phyloP scores from a whole-genome alignment of 1,140 invertebrate species.

The Zaprionus ornatus region DNA sequence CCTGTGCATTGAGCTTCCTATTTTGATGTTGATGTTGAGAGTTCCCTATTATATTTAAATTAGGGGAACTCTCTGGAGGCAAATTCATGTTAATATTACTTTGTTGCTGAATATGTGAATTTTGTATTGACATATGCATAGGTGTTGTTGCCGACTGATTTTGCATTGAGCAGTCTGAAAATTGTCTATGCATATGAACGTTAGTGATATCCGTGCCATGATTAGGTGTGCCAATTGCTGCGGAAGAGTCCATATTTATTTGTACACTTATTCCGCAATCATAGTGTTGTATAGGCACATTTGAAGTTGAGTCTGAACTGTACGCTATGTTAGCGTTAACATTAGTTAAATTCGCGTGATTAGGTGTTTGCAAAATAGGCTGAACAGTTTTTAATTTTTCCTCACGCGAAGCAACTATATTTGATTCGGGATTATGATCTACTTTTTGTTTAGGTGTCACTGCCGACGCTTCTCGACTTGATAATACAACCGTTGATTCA shows the following conservation, averaged over 20 bases:
- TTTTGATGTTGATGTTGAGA: conserved; percentile 67
- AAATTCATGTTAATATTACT: conserved; percentile 73
- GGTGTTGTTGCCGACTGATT: conserved; percentile 86
- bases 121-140: conserved; percentile 85
- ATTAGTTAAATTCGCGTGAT: conserved; percentile 57
- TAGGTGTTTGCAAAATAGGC: conserved; percentile 50
- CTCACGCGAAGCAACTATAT: conserved; percentile 44
- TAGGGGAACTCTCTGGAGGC: conserved; percentile 58
- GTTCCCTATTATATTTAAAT: conserved; percentile 70
- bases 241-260: conserved; percentile 92
- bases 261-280: conserved; percentile 93
- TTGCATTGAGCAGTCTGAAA: conserved; percentile 87
- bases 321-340: conserved; percentile 65
- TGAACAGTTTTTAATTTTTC: conserved; percentile 60
- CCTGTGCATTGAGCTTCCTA: conserved; percentile 74
- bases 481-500: conserved; percentile 45
- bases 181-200: conserved; percentile 85
- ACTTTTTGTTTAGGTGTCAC: conserved; percentile 58
- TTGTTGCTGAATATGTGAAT: conserved; percentile 77
- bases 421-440: conserved; percentile 55
- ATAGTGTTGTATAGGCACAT: conserved; percentile 90
- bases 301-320: conserved; percentile 83
- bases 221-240: conserved; percentile 93
- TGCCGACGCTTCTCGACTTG: conserved; percentile 28
- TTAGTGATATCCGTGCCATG: conserved; percentile 89